Base-by-base conservation (phyloP, 2,113 vertebrate genomes). In the Podiceps cristatus region DNA sequence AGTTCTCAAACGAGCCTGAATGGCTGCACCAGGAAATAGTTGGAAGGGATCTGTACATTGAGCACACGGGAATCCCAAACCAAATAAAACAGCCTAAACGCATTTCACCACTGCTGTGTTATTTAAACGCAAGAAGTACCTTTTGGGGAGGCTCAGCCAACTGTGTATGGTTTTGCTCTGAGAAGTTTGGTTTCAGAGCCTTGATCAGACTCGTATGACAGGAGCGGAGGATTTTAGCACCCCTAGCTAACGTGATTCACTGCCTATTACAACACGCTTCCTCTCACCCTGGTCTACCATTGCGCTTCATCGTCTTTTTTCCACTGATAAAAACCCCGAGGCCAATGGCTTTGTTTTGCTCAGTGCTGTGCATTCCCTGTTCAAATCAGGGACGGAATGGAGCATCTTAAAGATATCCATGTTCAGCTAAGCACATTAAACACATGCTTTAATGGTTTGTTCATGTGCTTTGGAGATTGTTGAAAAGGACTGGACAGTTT, bases 181-280 rank as follows among this genome's bases (percentile, higher is more conserved):
- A 81, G 79, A 88, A 90, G 49, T 72, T 94, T 82, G 89, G 64
- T 92, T 93, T 88, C 72, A 55, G 90, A 96, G 86, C 52, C 87
- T 90, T 95, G 95, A 91, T 97, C 94, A 88, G 94, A 90, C 83
- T 96, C 96, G 94, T 75, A 47, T 97, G 96, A 95, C 77, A 90
- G 83, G 84, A 91, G 77, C 7, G n/a, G 91, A 82, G 91, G 85
- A 69, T 91, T 95, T 97, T 95, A 88, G 75, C 87, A 93, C 97
- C 89, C 94, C 88, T 93, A 3, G 1, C 81, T 91, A 79, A 94
- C 5, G 67, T 95, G 95, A 93, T 94, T 97, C 97, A 93, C 84
- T 94, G 89, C 74, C 50, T 93, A 60, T 96, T 96, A 95, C 94
- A 94, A 95, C 91, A 94, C 0, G 11, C 71, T 86, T 86, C 91